Conservation (phyloP, 1,140 invertebrate genomes). For the Euwallacea fornicatus region DNA sequence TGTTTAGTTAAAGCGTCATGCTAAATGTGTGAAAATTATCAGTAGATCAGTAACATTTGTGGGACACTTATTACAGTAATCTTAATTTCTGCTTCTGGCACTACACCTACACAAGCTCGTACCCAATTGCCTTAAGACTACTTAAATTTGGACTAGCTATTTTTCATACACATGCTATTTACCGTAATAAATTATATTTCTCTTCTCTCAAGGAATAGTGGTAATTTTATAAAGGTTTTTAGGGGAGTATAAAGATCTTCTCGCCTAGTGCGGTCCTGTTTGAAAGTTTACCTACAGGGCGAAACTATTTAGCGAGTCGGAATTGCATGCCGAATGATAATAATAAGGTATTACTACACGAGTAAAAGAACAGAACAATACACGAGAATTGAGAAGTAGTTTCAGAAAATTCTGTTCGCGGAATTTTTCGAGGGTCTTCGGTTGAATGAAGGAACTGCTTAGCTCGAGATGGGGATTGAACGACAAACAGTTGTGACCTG, state of each 20-base stretch:
- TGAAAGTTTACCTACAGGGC: conserved; percentile 21
- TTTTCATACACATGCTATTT: background rate
- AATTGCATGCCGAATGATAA: conserved; percentile 2
- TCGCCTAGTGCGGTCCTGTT: conserved; percentile 1
- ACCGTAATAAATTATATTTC: background rate
- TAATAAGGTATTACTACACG: conserved; percentile 21
- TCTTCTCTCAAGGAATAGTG: background rate
- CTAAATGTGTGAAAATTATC: too few relatives aligned
- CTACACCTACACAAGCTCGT: background rate
- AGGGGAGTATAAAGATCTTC: background rate
- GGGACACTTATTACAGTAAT: conserved; percentile 15
- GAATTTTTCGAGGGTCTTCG: conserved; percentile 20
- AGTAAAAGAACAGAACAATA: conserved; percentile 19
- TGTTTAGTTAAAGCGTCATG: too few relatives aligned
- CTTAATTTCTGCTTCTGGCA: background rate
- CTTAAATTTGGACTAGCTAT: background rate
- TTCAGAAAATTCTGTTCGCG: conserved; percentile 23
- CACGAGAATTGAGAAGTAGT: conserved; percentile 24
- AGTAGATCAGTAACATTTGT: conserved; percentile 8
- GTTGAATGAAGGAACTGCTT: background rate
- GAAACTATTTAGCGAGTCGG: conserved; percentile 19
- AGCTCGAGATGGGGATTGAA: too few relatives aligned
- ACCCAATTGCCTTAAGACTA: too few relatives aligned
- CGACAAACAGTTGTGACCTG: too few relatives aligned
- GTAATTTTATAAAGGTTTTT: background rate